Evolutionary conservation across 2,888 invertebrate genomes (phyloP).

Genomic region (Trachelus stipa): DNA sequence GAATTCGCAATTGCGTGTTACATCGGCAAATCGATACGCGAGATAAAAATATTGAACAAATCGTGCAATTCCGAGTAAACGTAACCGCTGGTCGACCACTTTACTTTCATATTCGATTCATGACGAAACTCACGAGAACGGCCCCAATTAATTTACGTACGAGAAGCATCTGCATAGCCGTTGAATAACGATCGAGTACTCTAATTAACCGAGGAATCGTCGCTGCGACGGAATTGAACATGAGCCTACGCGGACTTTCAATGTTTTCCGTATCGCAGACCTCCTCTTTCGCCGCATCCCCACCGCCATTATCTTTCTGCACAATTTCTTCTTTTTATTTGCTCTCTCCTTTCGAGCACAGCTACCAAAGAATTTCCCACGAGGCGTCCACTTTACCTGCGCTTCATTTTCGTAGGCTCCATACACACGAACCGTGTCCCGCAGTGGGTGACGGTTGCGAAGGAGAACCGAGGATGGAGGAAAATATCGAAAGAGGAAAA

Average conservation of each 20-base stretch:
- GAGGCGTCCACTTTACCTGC: slow-evolving; percentile 19
- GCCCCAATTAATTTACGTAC: neutral
- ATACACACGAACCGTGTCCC: neutral
- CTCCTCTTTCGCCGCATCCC: neutral
- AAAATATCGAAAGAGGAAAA: neutral
- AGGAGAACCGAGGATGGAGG: slow-evolving; percentile 5
- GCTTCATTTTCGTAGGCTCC: neutral
- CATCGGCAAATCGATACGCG: neutral
- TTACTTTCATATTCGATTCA: neutral
- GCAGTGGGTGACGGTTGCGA: neutral
- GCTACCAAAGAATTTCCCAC: slow-evolving; percentile 34
- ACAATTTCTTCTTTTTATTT: neutral
- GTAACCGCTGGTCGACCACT: neutral
- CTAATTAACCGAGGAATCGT: neutral
- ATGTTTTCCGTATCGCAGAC: neutral
- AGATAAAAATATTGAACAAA: neutral
- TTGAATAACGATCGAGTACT: neutral
- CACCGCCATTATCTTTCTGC: neutral
- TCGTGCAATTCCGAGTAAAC: neutral
- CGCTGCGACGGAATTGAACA: neutral
- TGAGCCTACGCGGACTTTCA: neutral
- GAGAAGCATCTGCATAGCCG: neutral
- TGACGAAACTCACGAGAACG: neutral
- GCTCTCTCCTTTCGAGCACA: neutral
- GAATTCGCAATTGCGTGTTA: neutral